These are phyloP conservation scores for Luscinia megarhynchos DNA, from an alignment of 2,797 vertebrate species.

Conservation along the genomic window DNA sequence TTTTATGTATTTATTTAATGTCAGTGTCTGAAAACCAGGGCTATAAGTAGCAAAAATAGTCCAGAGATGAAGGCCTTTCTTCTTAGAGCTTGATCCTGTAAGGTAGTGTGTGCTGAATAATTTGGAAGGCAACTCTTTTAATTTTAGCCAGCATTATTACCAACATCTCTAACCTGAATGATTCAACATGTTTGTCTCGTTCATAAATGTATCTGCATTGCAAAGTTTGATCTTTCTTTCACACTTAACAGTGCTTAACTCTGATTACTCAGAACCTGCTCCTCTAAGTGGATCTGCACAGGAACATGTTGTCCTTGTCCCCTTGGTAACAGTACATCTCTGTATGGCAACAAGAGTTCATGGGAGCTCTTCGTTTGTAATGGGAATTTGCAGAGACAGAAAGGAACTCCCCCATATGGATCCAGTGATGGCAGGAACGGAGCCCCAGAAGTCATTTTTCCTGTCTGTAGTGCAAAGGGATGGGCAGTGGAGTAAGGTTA, in stretches of 20 bases:
- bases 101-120: background rate
- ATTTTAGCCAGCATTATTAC: background rate
- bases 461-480: background rate
- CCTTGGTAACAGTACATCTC: slow-evolving; percentile 47
- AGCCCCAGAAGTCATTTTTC: background rate
- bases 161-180: background rate
- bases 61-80: background rate
- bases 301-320: slow-evolving; percentile 48
- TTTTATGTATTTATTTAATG: background rate
- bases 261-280: slow-evolving; percentile 43
- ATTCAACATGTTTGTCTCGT: background rate
- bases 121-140: background rate
- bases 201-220: slow-evolving; percentile 7
- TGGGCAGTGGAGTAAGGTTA: background rate
- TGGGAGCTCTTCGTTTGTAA: background rate
- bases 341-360: slow-evolving; percentile 24
- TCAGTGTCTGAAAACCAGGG: background rate
- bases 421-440: background rate
- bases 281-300: slow-evolving; percentile 19
- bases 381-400: background rate
- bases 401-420: background rate
- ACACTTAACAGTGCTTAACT: slow-evolving; percentile 23
- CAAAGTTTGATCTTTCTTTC: slow-evolving; percentile 26
- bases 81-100: background rate
- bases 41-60: background rate